Conservation (phyloP, 2,888 invertebrate genomes). For the Tenthredo mesomela region DNA sequence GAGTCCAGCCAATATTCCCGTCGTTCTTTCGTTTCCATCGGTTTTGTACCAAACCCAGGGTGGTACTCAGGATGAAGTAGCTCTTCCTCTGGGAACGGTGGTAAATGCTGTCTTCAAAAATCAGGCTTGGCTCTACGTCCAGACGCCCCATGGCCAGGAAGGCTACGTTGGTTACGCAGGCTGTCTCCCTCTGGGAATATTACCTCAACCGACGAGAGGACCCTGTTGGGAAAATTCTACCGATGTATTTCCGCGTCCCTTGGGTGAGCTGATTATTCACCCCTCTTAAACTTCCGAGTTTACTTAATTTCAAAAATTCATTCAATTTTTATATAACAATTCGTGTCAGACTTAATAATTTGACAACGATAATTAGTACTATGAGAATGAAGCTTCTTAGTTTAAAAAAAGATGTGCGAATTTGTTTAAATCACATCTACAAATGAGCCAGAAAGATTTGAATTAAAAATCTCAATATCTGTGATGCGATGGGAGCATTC, state of each 20-base stretch:
- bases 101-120: slow-evolving; percentile 93
- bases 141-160: slow-evolving; percentile 91
- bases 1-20: slow-evolving; percentile 91
- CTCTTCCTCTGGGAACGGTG: slow-evolving; percentile 89
- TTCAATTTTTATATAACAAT: no score
- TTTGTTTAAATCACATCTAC: no score
- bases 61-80: slow-evolving; percentile 85
- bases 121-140: slow-evolving; percentile 91
- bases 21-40: slow-evolving; percentile 88
- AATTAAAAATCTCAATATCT: no score
- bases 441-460: no score
- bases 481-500: no score
- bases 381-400: no score
- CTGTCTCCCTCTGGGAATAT: slow-evolving; percentile 88
- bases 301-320: not conserved
- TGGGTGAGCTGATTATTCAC: slow-evolving; percentile 76
- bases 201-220: slow-evolving; percentile 83
- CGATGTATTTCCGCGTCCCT: slow-evolving; percentile 89
- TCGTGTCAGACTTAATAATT: no score
- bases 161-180: slow-evolving; percentile 89
- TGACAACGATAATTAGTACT: no score
- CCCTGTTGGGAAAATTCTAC: slow-evolving; percentile 92
- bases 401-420: no score
- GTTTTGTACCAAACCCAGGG: slow-evolving; percentile 88
- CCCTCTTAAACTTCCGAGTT: not conserved